Conservation (phyloP, 1,140 invertebrate genomes). For the Sitobion miscanthi region DNA sequence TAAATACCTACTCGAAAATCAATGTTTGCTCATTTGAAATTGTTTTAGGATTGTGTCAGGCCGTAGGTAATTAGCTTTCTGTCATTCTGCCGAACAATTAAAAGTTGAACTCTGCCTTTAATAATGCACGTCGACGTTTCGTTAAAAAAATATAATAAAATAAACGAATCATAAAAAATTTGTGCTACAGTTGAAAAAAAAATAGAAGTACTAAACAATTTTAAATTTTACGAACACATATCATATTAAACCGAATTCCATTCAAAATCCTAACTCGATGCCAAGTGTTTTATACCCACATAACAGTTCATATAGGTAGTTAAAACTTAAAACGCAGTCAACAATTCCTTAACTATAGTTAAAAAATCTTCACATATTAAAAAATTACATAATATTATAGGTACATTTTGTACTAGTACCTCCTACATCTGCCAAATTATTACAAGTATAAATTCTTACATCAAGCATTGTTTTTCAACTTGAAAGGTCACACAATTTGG, state of each 20-base stretch:
- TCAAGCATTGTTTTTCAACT: neutral
- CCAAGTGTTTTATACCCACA: neutral
- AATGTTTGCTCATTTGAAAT: neutral
- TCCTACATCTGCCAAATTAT: neutral
- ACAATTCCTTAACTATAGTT: neutral
- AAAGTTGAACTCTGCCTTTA: neutral
- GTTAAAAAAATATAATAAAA: neutral
- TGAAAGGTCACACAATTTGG: neutral
- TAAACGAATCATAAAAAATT: neutral
- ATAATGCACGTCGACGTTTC: neutral
- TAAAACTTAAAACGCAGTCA: neutral
- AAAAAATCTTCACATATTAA: neutral
- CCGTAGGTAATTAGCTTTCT: neutral
- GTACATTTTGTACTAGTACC: neutral
- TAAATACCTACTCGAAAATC: neutral
- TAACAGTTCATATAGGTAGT: neutral
- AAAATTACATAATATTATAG: neutral
- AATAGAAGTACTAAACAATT: neutral
- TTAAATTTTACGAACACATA: neutral
- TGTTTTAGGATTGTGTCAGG: neutral
- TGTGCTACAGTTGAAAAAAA: neutral
- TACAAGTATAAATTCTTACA: neutral
- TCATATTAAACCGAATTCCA: neutral
- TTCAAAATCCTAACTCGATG: neutral
- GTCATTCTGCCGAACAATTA: neutral